These are phyloP conservation scores for Brachypteracias leptosomus DNA, from an alignment of 2,113 vertebrate species.

Conservation along the genomic window DNA sequence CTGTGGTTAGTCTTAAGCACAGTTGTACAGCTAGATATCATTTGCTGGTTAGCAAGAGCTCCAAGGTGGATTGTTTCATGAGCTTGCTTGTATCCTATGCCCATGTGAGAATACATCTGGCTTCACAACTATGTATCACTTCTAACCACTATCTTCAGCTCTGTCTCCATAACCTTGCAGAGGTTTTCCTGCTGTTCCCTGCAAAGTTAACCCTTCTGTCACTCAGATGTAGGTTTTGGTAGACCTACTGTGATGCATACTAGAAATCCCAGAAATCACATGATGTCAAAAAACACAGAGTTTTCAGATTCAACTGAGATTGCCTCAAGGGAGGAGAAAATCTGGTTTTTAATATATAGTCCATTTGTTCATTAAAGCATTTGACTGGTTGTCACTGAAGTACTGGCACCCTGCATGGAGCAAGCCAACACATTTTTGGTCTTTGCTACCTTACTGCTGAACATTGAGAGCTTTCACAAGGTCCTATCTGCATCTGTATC, in stretches of 20 bases:
- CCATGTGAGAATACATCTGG: not conserved
- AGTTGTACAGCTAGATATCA: not conserved
- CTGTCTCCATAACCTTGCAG: not conserved
- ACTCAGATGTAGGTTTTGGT: not conserved
- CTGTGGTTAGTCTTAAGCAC: not conserved
- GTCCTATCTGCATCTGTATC: not conserved
- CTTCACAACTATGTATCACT: not conserved
- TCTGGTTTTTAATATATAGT: not conserved
- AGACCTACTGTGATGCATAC: not conserved
- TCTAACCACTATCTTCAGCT: not conserved
- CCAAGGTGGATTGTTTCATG: not conserved
- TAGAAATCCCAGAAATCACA: not conserved
- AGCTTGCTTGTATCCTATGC: not conserved
- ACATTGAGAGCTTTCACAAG: not conserved
- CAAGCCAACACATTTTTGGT: not conserved
- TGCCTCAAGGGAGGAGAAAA: not conserved
- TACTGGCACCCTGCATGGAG: not conserved
- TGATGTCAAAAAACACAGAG: not conserved
- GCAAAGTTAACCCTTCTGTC: not conserved
- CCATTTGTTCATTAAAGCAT: not conserved
- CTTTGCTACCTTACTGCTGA: not conserved
- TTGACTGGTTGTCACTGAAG: not conserved
- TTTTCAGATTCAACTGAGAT: not conserved
- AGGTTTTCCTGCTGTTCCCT: not conserved
- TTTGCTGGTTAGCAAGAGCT: not conserved